Base-by-base conservation (phyloP, 2,888 invertebrate genomes). In the Acleris literana region DNA sequence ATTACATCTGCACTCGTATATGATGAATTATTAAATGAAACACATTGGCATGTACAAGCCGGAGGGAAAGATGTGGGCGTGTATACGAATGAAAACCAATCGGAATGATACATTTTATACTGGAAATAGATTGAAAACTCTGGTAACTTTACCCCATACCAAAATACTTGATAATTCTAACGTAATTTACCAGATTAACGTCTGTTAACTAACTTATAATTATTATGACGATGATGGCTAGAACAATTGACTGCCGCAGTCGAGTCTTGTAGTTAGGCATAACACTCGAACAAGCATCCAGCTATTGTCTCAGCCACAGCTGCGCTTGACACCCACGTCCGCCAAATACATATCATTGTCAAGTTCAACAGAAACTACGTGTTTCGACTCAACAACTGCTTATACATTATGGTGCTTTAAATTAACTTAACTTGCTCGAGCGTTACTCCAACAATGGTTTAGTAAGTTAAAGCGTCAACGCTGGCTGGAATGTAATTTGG, bases 301-400 rank as follows among this genome's bases (percentile, higher is more conserved):
- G 70, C 83, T 74, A 86, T 89, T 90, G 88, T 90, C 77, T 85
- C 69, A 63, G 69, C 70, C 77, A 76, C 85, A 87, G 81, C 83
- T 87, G 86, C 74, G 76, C 74, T 71, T 77, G 81, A 79, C 80
- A 72, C 72, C 72, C 76, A 72, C 83, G 79, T 82, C 83, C 80
- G 81, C 76, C 70, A 83, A 82, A 84, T 81, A 85, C 81, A 83
- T 84, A 85, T 83, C 81, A 84, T 85, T 87, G 85, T 86, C 85
- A 87, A 86, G 85, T 88, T 86, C 81, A 86, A 78, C 77, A 77
- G 76, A 83, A 83, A 69, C 72, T 72, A 81, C 83, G 82, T 80
- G 80, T 75, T 68, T 69, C 69, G 80, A 81, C 77, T 84, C 29
- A 61, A 68, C 74, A 77, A 76, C 72, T 63, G 65, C 57, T 49